Conservation (phyloP, 2,797 vertebrate genomes). For the Alauda arvensis region DNA sequence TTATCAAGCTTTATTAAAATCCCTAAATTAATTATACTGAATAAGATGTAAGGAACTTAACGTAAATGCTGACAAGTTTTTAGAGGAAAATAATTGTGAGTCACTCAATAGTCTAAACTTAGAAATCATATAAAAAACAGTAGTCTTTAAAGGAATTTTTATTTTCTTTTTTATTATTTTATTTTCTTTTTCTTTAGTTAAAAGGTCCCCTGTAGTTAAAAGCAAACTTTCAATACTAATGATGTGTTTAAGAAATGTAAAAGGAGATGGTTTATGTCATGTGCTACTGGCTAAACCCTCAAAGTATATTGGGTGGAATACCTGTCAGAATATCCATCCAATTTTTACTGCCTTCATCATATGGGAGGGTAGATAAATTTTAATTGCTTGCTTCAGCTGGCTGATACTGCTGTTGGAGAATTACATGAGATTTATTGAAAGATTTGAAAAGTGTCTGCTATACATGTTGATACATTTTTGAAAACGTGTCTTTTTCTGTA, state of each 20-base stretch:
- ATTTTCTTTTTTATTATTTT: background rate
- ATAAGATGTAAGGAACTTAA: background rate
- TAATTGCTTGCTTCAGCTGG: background rate
- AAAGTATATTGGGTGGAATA: background rate
- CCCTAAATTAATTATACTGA: background rate
- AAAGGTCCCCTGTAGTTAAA: background rate
- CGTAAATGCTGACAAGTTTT: background rate
- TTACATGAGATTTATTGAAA: background rate
- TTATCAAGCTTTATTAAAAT: slow-evolving; percentile 21
- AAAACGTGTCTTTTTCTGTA: background rate
- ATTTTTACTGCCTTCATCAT: background rate
- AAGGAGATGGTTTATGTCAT: background rate
- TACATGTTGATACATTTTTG: background rate
- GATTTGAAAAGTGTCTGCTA: background rate
- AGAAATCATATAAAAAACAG: background rate
- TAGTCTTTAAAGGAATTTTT: background rate
- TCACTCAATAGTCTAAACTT: background rate
- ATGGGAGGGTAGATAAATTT: background rate
- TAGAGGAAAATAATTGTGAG: background rate
- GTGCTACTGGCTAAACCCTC: background rate
- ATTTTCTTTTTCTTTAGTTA: background rate
- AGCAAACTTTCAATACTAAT: background rate
- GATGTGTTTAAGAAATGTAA: background rate
- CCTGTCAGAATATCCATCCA: background rate
- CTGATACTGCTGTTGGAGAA: background rate